A percentile compares a stretch with the other conserved stretches of the same genome.
phyloP scores from a whole-genome alignment of 2,888 invertebrate genomes.

The Parnassius mnemosyne region DNA sequence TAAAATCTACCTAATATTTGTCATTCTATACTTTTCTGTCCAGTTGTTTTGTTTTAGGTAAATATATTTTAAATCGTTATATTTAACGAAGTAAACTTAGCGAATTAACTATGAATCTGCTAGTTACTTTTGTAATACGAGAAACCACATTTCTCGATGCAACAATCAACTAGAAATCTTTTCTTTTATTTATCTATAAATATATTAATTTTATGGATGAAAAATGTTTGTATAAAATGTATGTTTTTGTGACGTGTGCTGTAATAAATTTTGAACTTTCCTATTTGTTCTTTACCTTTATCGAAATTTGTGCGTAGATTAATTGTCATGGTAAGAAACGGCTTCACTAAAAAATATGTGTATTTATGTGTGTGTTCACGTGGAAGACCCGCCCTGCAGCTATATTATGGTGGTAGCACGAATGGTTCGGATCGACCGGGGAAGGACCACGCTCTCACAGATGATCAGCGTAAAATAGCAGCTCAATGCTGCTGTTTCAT shows the following conservation, averaged over 20 bases:
- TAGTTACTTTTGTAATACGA: constrained; percentile 31
- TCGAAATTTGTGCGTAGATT: no score
- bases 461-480: no score
- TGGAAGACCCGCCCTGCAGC: no score
- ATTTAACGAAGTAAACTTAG: background rate
- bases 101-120: constrained; percentile 7
- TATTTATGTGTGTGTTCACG: no score
- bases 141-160: background rate
- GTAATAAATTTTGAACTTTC: constrained; percentile 65
- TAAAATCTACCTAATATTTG: background rate
- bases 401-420: no score
- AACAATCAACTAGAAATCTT: background rate
- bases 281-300: constrained; percentile 13
- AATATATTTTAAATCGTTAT: no score
- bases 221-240: constrained; percentile 63
- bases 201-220: constrained; percentile 47
- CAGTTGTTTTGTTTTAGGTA: background rate
- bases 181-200: constrained; percentile 20
- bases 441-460: no score
- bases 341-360: no score
- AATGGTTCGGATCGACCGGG: no score
- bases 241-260: constrained; percentile 70
- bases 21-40: background rate
- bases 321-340: background rate
- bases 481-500: no score